Percentiles rank a stretch among this genome's conserved stretches.
phyloP scores from a whole-genome alignment of 2,113 vertebrate species.

The Bos indicus region DNA sequence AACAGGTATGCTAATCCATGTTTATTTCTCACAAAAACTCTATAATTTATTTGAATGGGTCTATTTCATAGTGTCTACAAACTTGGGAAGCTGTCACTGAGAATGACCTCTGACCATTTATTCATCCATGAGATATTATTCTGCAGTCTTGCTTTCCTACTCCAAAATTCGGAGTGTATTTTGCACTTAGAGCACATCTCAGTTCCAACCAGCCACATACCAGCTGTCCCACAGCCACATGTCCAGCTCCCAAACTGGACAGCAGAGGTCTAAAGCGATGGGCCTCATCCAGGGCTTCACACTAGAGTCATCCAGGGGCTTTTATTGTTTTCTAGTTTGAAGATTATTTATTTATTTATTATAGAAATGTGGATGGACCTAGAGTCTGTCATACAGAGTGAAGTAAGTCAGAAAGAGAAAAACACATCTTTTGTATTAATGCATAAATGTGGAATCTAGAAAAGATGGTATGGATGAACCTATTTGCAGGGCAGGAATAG shows the following conservation, averaged over 20 bases:
- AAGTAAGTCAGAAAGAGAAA: not conserved
- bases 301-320: not conserved
- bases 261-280: not conserved
- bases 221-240: not conserved
- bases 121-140: not conserved
- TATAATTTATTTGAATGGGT: not conserved
- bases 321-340: not conserved
- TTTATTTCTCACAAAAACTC: not conserved
- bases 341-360: not conserved
- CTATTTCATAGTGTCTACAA: not conserved
- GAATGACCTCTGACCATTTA: not conserved
- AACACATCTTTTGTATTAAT: not conserved
- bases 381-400: not conserved
- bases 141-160: not conserved
- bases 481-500: not conserved
- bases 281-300: not conserved
- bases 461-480: not conserved
- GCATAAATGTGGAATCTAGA: not conserved
- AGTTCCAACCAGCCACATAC: not conserved
- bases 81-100: not conserved
- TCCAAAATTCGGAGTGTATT: not conserved
- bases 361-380: not conserved
- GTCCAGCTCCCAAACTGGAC: not conserved
- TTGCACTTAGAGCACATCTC: not conserved
- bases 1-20: not conserved